A percentile compares a stretch with the other conserved stretches of the same genome.
Conservation (phyloP, 2,888 invertebrate species). For the Polylopha cassiicola region DNA sequence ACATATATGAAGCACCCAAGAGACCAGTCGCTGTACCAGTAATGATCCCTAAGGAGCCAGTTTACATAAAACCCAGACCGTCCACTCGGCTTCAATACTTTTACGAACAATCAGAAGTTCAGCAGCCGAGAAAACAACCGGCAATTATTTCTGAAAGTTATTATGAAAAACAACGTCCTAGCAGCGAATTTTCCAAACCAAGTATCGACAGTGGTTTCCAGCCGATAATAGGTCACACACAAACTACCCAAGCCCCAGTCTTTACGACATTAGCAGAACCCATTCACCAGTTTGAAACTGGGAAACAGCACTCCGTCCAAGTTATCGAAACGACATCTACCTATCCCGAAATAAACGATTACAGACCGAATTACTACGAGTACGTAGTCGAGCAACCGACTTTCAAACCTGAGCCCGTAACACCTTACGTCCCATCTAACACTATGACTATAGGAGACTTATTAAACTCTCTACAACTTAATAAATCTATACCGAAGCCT, state of each 20-base stretch:
- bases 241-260: conserved; percentile 38
- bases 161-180: conserved; percentile 54
- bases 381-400: conserved; percentile 47
- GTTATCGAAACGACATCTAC: conserved; percentile 33
- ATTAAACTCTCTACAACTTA: conserved; percentile 83
- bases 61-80: conserved; percentile 55
- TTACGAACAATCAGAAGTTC: conserved; percentile 43
- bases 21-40: conserved; percentile 44
- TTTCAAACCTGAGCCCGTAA: conserved; percentile 31
- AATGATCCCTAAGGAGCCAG: conserved; percentile 45
- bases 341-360: conserved; percentile 32
- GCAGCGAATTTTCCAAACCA: conserved; percentile 38
- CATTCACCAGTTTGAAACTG: conserved; percentile 32
- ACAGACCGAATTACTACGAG: conserved; percentile 49
- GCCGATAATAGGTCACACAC: conserved; percentile 46
- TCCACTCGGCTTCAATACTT: conserved; percentile 44
- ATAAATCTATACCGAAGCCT: conserved; percentile 85
- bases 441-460: conserved; percentile 69
- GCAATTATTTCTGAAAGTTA: conserved; percentile 58
- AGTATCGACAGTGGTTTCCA: conserved; percentile 59
- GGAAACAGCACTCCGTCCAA: conserved; percentile 36
- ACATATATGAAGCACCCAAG: conserved; percentile 38
- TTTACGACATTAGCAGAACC: conserved; percentile 36
- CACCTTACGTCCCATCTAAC: conserved; percentile 35
- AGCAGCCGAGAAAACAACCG: conserved; percentile 47